Base-by-base conservation (phyloP, 1,140 invertebrate genomes). In the Adelges cooleyi region DNA sequence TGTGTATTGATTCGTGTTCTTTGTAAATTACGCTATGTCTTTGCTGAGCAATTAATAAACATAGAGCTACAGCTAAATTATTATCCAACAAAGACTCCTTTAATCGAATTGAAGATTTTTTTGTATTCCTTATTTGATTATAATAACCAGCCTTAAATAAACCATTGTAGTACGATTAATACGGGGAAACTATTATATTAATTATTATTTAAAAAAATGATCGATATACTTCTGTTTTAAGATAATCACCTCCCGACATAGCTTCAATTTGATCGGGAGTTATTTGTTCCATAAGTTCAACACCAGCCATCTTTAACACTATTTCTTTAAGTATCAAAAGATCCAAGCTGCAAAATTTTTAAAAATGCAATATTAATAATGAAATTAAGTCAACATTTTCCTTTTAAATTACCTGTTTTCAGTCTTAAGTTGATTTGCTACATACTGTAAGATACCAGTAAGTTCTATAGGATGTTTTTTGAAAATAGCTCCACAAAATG, bases 251-350 rank as follows among this genome's bases (percentile, higher is more conserved):
- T 25, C 97, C 96, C 66, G 87, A 84, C 86, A 98, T 89, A 1
- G 95, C 93, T 72, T 95, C 90, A 46, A 99, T 74, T 77, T 99
- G 95, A 73, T 98, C 94, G 38, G 86, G 79, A 1, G 95, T 99
- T 80, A 98, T 89, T 77, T 98, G 94, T 75, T 98, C 93, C 8
- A 88, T 86, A 5, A 94, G 87, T 79, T 99, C 96, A 67, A 99
- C 93, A 2, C 96, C 96, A 13, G 94, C 90, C 95, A 99, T 98
- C 80, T 98, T 99, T 77, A 97, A 92, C 62, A 99, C 90, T 69
- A 99, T 91, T 78, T 99, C 97, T 76, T 97, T 93, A 48, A 99
- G 76, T 70, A 99, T 87, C 22, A 99, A 77, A 67, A 99, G 78
- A 79, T 98, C 94, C 75, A 95, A 82, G 77, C 92, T 92, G 75